phyloP scores from a whole-genome alignment of 2,113 vertebrate genomes.

The Tychaedon coryphoeus region DNA sequence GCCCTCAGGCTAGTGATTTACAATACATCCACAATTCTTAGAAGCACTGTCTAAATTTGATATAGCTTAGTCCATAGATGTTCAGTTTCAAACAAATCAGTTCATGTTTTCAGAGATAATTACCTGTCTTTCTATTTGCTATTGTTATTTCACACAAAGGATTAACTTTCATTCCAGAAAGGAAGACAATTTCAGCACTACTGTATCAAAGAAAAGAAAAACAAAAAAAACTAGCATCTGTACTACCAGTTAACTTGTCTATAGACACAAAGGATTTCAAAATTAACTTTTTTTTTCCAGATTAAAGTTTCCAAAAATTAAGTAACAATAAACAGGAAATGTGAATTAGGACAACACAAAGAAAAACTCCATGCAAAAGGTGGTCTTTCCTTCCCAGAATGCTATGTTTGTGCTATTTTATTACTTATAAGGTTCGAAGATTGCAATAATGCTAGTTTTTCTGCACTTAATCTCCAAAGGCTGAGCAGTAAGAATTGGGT shows the following conservation, averaged over 20 bases:
- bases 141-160: conserved; percentile 48
- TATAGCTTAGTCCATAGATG: neutral
- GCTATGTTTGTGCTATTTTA: neutral
- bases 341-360: neutral
- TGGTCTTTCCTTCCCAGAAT: neutral
- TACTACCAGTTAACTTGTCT: conserved; percentile 29
- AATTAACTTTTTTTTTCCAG: neutral
- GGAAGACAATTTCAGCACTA: conserved; percentile 34
- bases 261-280: conserved; percentile 26
- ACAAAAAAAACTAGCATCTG: neutral
- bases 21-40: neutral
- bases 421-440: neutral
- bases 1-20: neutral
- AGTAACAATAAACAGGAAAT: conserved; percentile 8
- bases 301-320: neutral
- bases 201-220: conserved; percentile 17
- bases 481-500: neutral
- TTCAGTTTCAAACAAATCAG: conserved; percentile 12
- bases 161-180: conserved; percentile 42
- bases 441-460: neutral
- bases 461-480: neutral
- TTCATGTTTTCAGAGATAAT: conserved; percentile 39
- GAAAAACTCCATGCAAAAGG: neutral
- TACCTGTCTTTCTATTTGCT: conserved; percentile 52
- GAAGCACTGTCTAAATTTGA: neutral